A percentile compares a stretch with the other conserved stretches of the same genome.
Conservation (phyloP, 2,888 invertebrate species). For the Troides aeacus region DNA sequence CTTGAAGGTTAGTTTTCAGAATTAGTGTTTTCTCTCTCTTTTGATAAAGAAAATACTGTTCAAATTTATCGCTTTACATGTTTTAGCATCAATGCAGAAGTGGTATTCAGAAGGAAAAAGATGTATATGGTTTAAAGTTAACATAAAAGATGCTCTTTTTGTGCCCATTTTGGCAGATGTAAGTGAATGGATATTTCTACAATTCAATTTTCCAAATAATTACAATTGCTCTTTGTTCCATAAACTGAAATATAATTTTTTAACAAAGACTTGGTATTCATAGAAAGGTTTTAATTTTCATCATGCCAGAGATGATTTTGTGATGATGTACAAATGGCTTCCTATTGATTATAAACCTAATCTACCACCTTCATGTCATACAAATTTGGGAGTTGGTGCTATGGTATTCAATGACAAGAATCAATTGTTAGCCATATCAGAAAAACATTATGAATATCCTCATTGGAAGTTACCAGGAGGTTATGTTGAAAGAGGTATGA, state of each 20-base stretch:
- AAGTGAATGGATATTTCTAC: constrained; percentile 39
- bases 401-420: constrained; percentile 88
- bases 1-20: constrained; percentile 50
- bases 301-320: constrained; percentile 89
- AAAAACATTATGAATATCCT: constrained; percentile 82
- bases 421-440: constrained; percentile 89
- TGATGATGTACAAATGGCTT: constrained; percentile 92
- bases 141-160: constrained; percentile 83
- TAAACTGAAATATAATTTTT: constrained; percentile 17
- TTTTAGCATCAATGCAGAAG: constrained; percentile 83
- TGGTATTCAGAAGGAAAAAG: constrained; percentile 84
- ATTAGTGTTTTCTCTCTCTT: not conserved
- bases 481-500: constrained; percentile 89
- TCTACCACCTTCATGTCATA: constrained; percentile 88
- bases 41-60: not conserved
- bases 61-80: not conserved
- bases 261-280: constrained; percentile 52
- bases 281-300: constrained; percentile 93
- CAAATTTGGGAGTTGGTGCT: constrained; percentile 89
- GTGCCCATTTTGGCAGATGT: constrained; percentile 87
- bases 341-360: constrained; percentile 81
- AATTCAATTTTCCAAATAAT: constrained; percentile 5
- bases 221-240: constrained; percentile 6
- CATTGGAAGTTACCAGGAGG: constrained; percentile 97
- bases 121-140: constrained; percentile 90